A percentile compares a stretch with the other conserved stretches of the same genome.
Evolutionary conservation across 2,888 invertebrate genomes (phyloP).

Genomic region (Synanthedon myopaeformis): DNA sequence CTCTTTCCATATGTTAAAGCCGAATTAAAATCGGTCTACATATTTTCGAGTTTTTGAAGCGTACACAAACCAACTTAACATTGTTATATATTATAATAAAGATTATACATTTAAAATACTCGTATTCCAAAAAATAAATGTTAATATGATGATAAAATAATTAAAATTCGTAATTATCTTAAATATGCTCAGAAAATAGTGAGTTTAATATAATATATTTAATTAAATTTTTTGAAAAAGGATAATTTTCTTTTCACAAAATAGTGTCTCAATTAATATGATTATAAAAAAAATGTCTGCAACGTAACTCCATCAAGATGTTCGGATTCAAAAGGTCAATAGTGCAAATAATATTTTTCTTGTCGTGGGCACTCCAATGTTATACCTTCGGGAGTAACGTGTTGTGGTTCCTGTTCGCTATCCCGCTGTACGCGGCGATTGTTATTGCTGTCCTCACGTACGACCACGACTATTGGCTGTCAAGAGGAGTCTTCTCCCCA

Average conservation of each 20-base stretch:
- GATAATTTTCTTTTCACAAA: not conserved
- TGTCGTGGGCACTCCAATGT: slow-evolving; percentile 34
- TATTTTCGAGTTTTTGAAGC: no score
- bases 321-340: slow-evolving; percentile 47
- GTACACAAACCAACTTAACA: no score
- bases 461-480: slow-evolving; percentile 57
- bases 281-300: slow-evolving; percentile 15
- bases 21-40: no score
- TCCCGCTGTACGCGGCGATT: slow-evolving; percentile 17
- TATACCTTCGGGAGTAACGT: slow-evolving; percentile 34
- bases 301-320: slow-evolving; percentile 31
- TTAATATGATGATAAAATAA: no score
- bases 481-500: slow-evolving; percentile 48
- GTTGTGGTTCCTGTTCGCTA: slow-evolving; percentile 32
- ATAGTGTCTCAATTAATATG: not conserved
- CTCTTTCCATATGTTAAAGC: no score
- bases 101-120: no score
- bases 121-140: no score
- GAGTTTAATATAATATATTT: no score
- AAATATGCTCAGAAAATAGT: no score
- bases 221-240: not conserved
- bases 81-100: no score
- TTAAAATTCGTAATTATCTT: no score
- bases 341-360: slow-evolving; percentile 27
- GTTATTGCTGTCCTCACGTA: slow-evolving; percentile 40